A percentile compares a stretch with the other conserved stretches of the same genome.
These are phyloP conservation scores for Nasonovia ribisnigri DNA, from an alignment of 2,888 invertebrate genomes.

Conservation along the genomic window DNA sequence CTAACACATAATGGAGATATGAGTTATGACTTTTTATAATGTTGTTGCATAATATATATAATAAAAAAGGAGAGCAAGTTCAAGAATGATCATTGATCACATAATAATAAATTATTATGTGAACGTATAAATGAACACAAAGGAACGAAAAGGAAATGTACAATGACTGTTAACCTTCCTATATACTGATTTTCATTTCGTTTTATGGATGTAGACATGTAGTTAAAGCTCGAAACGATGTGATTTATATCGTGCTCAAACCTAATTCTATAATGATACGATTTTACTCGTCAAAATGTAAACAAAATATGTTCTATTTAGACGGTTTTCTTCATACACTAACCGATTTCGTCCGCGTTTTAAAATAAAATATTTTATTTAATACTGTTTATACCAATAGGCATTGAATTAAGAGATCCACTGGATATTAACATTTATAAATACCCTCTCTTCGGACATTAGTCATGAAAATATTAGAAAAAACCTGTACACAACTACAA, in stretches of 20 bases:
- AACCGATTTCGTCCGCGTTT: neutral
- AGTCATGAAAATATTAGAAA: neutral
- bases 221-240: neutral
- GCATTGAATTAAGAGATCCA: neutral
- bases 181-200: conserved; percentile 27
- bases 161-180: neutral
- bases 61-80: conserved; percentile 45
- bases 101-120: conserved; percentile 1
- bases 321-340: neutral
- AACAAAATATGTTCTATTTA: neutral
- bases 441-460: neutral
- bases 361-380: neutral
- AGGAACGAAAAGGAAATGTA: conserved; percentile 42
- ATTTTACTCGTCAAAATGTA: neutral
- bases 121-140: conserved; percentile 38
- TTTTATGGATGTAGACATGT: neutral
- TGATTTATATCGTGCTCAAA: neutral
- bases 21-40: conserved; percentile 38
- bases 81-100: conserved; percentile 41
- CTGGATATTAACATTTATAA: neutral
- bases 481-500: neutral
- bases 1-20: neutral
- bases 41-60: conserved; percentile 22
- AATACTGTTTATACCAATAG: neutral
- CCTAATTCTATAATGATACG: neutral